Percentiles rank a stretch among this genome's conserved stretches.
These are phyloP conservation scores for Siniperca undulata DNA, from an alignment of 2,797 vertebrate species.

Conservation along the genomic window DNA sequence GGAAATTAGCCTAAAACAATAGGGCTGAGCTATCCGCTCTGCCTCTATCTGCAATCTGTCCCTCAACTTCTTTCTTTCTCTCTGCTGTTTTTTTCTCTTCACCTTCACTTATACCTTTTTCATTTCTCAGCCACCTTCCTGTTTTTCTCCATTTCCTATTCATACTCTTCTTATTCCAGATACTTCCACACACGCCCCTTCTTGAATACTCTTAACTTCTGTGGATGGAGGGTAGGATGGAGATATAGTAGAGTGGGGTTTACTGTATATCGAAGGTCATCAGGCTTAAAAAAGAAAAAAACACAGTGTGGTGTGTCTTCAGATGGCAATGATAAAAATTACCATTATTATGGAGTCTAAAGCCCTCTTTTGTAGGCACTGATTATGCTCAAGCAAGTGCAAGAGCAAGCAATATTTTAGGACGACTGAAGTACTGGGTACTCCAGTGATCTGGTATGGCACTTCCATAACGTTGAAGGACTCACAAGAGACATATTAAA, in stretches of 20 bases:
- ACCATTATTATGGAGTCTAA: neutral
- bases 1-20: slow-evolving; percentile 82
- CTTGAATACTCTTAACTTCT: neutral
- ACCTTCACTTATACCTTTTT: slow-evolving; percentile 11
- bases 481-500: neutral
- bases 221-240: neutral
- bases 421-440: neutral
- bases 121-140: neutral
- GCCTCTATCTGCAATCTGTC: slow-evolving; percentile 51
- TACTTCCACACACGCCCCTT: neutral
- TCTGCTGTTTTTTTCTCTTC: neutral
- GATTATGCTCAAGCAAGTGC: neutral
- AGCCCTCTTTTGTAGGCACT: neutral
- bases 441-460: neutral
- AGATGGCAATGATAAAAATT: neutral
- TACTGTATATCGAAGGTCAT: neutral
- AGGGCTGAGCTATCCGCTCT: slow-evolving; percentile 53
- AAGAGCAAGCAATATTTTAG: neutral
- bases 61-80: slow-evolving; percentile 17
- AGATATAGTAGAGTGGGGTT: neutral
- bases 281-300: neutral
- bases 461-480: neutral
- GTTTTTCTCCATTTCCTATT: slow-evolving; percentile 3
- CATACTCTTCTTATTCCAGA: neutral
- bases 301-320: neutral